A percentile compares a stretch with the other conserved stretches of the same genome.
Conservation (phyloP, 2,797 vertebrate genomes). For the Pagetopsis macropterus region DNA sequence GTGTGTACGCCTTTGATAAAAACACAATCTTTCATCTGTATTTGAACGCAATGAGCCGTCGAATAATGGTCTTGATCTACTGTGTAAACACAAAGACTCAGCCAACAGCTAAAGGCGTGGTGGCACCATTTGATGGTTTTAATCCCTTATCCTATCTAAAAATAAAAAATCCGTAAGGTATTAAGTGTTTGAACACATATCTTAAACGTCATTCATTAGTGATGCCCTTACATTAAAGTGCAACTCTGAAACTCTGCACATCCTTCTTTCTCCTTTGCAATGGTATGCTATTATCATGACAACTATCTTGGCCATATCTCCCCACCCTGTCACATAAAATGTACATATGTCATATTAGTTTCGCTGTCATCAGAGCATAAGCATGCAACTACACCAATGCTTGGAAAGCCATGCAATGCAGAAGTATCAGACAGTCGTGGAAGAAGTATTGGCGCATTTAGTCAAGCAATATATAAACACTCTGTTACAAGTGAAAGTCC, state of each 20-base stretch:
- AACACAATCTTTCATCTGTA: not conserved
- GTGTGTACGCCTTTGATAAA: constrained; percentile 27
- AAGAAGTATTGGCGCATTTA: no score
- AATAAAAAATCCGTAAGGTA: not conserved
- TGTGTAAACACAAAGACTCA: constrained; percentile 9
- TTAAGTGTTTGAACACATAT: not conserved
- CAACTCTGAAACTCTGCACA: not conserved
- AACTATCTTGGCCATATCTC: constrained; percentile 8
- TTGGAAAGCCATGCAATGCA: constrained; percentile 1
- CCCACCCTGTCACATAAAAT: constrained; percentile 17
- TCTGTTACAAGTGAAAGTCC: no score
- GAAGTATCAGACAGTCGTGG: not conserved
- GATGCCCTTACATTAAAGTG: constrained; percentile 4
- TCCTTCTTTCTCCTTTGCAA: not conserved
- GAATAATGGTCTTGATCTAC: not conserved
- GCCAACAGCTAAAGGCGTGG: constrained; percentile 8
- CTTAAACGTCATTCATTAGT: constrained; percentile 12
- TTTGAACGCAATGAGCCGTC: constrained; percentile 3
- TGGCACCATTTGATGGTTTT: not conserved
- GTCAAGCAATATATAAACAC: no score
- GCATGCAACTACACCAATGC: not conserved
- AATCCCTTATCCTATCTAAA: not conserved
- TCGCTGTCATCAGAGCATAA: constrained; percentile 1
- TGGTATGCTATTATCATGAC: constrained; percentile 14
- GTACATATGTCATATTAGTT: constrained; percentile 20